Evolutionary conservation across 2,797 vertebrate species (phyloP).

Genomic region (Scarus forsteni): DNA sequence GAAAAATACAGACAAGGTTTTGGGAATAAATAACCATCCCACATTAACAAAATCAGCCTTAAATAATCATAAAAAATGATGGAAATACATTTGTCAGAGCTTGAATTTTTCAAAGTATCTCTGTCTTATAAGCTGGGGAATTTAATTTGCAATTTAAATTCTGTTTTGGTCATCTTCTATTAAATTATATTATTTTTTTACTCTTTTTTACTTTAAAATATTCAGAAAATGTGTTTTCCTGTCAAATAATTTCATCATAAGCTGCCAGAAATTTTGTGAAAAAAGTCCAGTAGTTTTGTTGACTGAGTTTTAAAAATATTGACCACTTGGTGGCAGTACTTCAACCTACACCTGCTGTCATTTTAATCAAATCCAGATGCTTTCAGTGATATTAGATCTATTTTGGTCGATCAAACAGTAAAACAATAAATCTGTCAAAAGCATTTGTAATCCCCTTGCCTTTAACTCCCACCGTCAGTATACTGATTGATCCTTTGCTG

Average conservation of each 20-base stretch:
- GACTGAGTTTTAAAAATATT: slow-evolving; percentile 11
- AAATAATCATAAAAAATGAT: too few relatives aligned
- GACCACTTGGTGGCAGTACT: slow-evolving; percentile 80
- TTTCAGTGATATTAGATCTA: slow-evolving; percentile 50
- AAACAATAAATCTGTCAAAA: slow-evolving; percentile 39
- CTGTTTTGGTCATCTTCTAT: too few relatives aligned
- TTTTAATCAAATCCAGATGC: slow-evolving; percentile 40
- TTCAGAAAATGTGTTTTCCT: too few relatives aligned
- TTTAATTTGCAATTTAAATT: too few relatives aligned
- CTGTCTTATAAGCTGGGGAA: too few relatives aligned
- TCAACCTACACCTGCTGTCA: slow-evolving; percentile 29
- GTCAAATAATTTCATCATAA: too few relatives aligned
- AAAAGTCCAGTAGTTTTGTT: background rate
- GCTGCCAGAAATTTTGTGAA: too few relatives aligned
- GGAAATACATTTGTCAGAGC: too few relatives aligned
- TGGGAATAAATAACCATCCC: background rate
- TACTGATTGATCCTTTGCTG: slow-evolving; percentile 31
- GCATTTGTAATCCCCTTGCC: slow-evolving; percentile 40
- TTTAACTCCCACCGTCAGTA: slow-evolving; percentile 38
- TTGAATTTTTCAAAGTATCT: too few relatives aligned
- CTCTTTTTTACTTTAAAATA: too few relatives aligned
- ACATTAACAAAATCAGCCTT: background rate
- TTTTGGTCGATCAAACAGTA: slow-evolving; percentile 39
- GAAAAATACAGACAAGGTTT: slow-evolving; percentile 15
- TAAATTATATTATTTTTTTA: too few relatives aligned